Base-by-base conservation (phyloP, 1,140 invertebrate species). In the Caenorhabditis brenneri region DNA sequence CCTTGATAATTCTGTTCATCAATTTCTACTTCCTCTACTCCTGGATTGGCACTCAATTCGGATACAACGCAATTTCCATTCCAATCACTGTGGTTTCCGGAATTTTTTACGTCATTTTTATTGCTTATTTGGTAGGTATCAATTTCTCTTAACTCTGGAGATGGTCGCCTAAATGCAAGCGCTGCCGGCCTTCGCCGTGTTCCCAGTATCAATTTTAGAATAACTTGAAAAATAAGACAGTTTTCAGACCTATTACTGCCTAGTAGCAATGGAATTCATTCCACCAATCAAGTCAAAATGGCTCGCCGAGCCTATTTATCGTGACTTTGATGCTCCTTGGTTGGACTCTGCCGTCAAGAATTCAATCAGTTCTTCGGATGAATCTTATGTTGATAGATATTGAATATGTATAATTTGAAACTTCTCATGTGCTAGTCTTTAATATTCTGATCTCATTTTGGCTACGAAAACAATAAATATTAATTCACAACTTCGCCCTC, bases 1-100 rank as follows among this genome's bases (percentile, higher is more conserved):
- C 94, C 9, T 88, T 93, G 12, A 89, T 94, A 27, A 94, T 96
- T 0, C 95, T 96, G 88, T 90, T 89, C 15, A 95, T 96, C 85
- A 96, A 96, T 89, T 92, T 95, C 65, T 96, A 94, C 89, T 95
- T 96, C 91, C 94, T 96, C 2, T 91, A 93, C 24, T 91, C 92
- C 29, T 94, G 93, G 86, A 93, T 94, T 0, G 89, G 92, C 15
- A 86, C 91, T 1, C 88, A 91, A 24, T 85, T 94, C 46, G 81
- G 85, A 16, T 79, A 39, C 39, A 49, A 60, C 39, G 91, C 93
- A 2, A 85, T 91, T 53, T 87, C 91, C 42, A 92, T 93, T 93
- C 91, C 91, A 85, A 85, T 92, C 85, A 93, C 93, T 79, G 87
- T 93, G 0, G 81, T 91, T 33, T 92, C 95, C 42, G 93, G 93